Evolutionary conservation across 2,888 invertebrate species (phyloP), one percentile per base, ranked within the genome.

Genomic region (Sarcophaga rosellei): DNA sequence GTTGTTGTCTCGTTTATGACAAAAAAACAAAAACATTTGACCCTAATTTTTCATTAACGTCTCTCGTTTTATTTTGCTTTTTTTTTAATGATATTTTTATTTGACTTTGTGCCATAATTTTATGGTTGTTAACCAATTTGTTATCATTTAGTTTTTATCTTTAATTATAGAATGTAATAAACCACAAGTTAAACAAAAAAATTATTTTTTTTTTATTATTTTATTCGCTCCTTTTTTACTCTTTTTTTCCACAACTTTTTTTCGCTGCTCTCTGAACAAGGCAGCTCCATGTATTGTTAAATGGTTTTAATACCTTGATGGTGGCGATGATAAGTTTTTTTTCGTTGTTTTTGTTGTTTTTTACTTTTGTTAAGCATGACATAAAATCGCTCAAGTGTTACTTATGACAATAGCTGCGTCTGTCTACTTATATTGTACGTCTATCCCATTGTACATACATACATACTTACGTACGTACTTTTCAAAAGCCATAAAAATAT

Each of bases 301-400:
- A 82, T 72, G 57, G 62, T 63, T 80, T 85, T 82, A 83, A 80
- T 80, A 69, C 80, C 20, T 77, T 83, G 80, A 83, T 83, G 86
- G 82, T 82, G 82, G 76, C 61, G 76, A 25, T 76, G 86, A 79
- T 77, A 82, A 78, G 8, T 35, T 10, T 35, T 8, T n/a, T 17
- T 8, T 8, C n/a, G 6, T 21, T 8, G 10, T 20, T 44, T 1
- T 20, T n/a, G 35, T 53, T 53, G 17, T 53, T 53, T 53, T 53
- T 53, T 53, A 15, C 17, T 53, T 53, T 53, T 17, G 0, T 53
- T 72, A 75, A 57, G 79, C 73, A 80, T 82, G 79, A 80, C 63
- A 86, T 84, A 70, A 82, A 86, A 86, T 83, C 86, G 57, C 79
- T 86, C 83, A 83, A 86, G 79, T 86, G 83, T 80, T 82, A 83